Conservation (phyloP, 2,888 invertebrate species). For the Micoletzkya japonica region DNA sequence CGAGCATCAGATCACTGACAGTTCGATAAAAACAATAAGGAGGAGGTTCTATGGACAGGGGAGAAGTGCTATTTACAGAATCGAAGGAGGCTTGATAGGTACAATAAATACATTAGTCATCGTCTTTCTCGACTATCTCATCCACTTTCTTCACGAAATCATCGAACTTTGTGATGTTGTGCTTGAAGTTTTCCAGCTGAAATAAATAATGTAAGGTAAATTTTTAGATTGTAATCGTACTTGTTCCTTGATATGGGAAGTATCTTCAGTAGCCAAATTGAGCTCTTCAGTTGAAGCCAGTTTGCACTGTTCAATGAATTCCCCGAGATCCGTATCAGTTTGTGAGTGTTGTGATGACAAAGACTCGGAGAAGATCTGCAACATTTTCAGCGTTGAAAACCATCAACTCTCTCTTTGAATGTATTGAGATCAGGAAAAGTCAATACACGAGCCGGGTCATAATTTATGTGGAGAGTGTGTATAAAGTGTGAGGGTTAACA, state of each 20-base stretch:
- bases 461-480: no score
- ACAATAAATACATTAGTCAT: not conserved
- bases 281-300: constrained; percentile 4
- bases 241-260: constrained; percentile 8
- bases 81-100: no score
- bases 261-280: not conserved
- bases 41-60: not conserved
- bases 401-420: no score
- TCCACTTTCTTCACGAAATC: constrained; percentile 23
- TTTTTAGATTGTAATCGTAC: no score
- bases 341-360: not conserved
- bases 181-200: constrained; percentile 11
- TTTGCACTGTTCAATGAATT: constrained; percentile 18
- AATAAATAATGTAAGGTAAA: no score
- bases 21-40: no score
- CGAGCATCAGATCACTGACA: no score
- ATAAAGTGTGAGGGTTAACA: no score
- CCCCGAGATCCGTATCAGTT: constrained; percentile 17
- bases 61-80: not conserved
- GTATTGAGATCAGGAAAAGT: no score
- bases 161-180: constrained; percentile 11
- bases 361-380: constrained; percentile 23
- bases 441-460: no score
- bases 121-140: constrained; percentile 21
- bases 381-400: no score